A percentile compares a stretch with the other conserved stretches of the same genome.
These are phyloP conservation scores for Istiophorus platypterus DNA, from an alignment of 2,113 vertebrate genomes.

Conservation along the genomic window DNA sequence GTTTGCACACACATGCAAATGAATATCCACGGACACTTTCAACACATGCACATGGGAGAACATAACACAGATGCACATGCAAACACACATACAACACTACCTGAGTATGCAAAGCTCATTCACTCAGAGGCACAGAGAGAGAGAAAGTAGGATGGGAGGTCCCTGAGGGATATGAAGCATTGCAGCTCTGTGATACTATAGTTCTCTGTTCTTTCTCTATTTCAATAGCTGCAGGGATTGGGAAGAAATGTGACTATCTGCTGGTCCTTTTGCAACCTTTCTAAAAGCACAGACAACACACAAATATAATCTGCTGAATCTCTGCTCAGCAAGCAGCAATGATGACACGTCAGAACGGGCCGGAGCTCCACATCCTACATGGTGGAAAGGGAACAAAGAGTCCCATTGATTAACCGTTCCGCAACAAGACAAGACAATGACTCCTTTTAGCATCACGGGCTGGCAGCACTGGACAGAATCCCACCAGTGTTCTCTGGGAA, in stretches of 20 bases:
- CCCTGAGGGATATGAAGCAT: constrained; percentile 30
- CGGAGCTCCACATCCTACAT: constrained; percentile 45
- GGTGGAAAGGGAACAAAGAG: constrained; percentile 74
- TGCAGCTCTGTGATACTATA: constrained; percentile 41
- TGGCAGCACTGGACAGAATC: constrained; percentile 74
- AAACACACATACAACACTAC: not conserved
- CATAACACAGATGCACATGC: not conserved
- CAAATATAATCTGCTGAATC: constrained; percentile 42
- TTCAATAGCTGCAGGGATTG: not conserved
- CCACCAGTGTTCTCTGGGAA: constrained; percentile 75
- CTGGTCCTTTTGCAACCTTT: constrained; percentile 26
- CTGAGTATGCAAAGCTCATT: not conserved
- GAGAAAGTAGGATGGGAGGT: constrained; percentile 4
- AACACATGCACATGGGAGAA: not conserved
- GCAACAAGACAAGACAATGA: constrained; percentile 78
- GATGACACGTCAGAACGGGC: constrained; percentile 41
- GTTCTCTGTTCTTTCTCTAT: constrained; percentile 19
- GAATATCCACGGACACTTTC: not conserved
- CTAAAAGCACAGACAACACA: constrained; percentile 17
- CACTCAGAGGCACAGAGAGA: not conserved
- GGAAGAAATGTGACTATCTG: constrained; percentile 44
- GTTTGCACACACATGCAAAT: not conserved
- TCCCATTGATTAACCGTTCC: constrained; percentile 68
- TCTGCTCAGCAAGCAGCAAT: constrained; percentile 37
- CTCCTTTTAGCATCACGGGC: constrained; percentile 74